Conservation (phyloP, 2,797 vertebrate species). For the Falco concolor region DNA sequence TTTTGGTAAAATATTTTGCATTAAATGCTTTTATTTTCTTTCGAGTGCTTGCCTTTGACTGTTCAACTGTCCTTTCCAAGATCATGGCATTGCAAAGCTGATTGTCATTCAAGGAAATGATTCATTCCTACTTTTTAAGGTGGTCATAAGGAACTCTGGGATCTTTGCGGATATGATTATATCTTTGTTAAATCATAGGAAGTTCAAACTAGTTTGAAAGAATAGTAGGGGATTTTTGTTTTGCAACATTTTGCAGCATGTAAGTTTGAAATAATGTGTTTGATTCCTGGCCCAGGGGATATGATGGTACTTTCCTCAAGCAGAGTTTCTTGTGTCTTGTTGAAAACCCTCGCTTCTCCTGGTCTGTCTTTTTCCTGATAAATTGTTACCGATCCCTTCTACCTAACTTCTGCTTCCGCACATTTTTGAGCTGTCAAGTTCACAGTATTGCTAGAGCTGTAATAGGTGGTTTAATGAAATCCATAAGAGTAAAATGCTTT, state of each 20-base stretch:
- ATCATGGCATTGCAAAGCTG: background rate
- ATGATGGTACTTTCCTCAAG: background rate
- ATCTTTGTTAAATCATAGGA: constrained; percentile 47
- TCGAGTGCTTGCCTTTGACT: background rate
- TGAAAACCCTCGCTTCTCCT: background rate
- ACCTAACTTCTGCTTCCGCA: background rate
- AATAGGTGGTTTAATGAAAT: background rate
- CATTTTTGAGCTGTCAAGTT: background rate
- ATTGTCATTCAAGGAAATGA: constrained; percentile 40
- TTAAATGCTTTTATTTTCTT: constrained; percentile 57
- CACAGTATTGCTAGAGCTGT: background rate
- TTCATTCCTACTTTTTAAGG: constrained; percentile 31
- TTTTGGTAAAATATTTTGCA: constrained; percentile 49
- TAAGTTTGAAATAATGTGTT: background rate
- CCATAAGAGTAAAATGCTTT: background rate
- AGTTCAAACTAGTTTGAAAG: constrained; percentile 1
- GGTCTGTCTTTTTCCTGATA: background rate
- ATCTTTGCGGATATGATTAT: constrained; percentile 20
- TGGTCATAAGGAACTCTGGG: background rate
- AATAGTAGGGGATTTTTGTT: background rate
- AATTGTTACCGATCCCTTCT: background rate
- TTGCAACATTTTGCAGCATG: background rate
- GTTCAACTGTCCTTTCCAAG: background rate
- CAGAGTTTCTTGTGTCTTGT: background rate
- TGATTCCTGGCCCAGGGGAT: background rate